Evolutionary conservation across 2,113 vertebrate species (phyloP).

Genomic region (Psittacara wagleri): DNA sequence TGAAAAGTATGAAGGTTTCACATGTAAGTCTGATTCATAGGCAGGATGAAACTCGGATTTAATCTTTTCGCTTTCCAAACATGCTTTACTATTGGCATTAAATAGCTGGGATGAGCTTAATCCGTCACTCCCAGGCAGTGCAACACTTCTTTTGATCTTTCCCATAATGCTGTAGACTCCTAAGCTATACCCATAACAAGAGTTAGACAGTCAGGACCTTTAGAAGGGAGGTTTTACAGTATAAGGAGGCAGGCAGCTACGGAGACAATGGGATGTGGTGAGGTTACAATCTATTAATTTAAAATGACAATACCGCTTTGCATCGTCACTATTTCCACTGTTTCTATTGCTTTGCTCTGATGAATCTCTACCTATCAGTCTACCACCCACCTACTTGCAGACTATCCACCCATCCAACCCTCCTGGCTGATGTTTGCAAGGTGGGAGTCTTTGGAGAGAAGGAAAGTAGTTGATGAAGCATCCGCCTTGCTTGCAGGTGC

Average conservation of each 20-base stretch:
- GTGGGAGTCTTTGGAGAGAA: background rate
- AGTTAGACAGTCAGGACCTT: background rate
- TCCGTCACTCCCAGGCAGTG: background rate
- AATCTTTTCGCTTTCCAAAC: background rate
- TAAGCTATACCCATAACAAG: background rate
- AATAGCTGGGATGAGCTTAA: background rate
- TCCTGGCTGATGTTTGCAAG: background rate
- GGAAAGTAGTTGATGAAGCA: background rate
- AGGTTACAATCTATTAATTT: background rate
- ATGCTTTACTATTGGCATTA: background rate
- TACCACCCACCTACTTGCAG: background rate
- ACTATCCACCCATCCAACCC: background rate
- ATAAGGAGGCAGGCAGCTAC: background rate
- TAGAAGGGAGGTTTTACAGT: background rate
- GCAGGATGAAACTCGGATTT: background rate
- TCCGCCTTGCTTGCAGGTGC: background rate
- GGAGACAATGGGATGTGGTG: background rate
- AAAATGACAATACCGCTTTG: background rate
- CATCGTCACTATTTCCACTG: background rate
- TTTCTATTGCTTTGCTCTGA: background rate
- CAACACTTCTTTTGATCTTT: background rate
- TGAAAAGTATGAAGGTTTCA: background rate
- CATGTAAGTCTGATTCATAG: background rate
- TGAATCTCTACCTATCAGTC: background rate
- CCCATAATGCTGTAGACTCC: background rate